A percentile compares a stretch with the other conserved stretches of the same genome.
Conservation (phyloP, 2,113 vertebrate species). For the Ammodytes marinus region DNA sequence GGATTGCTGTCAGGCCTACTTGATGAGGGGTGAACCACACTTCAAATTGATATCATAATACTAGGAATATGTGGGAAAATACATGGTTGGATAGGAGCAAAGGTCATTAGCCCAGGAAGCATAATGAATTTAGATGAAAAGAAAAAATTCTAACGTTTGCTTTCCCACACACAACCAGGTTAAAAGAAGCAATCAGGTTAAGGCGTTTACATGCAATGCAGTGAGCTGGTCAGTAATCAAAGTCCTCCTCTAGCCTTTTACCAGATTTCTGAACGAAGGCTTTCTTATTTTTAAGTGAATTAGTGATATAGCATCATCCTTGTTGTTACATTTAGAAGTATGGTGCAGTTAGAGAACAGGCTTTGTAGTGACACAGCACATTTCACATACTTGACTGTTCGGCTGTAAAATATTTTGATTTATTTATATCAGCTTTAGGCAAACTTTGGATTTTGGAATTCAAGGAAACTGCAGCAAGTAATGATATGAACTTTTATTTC, state of each 20-base stretch:
- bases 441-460: background rate
- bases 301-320: conserved; percentile 5
- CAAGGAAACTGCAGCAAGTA: background rate
- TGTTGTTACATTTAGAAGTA: conserved; percentile 35
- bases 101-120: background rate
- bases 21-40: conserved; percentile 6
- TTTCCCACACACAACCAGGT: background rate
- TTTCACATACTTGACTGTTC: conserved; percentile 19
- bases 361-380: conserved; percentile 19
- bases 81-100: background rate
- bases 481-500: background rate
- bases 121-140: conserved; percentile 1
- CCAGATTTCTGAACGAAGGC: background rate
- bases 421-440: conserved; percentile 7
- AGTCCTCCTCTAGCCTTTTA: background rate
- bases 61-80: conserved; percentile 8
- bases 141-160: background rate
- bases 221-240: conserved; percentile 8
- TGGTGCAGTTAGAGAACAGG: conserved; percentile 24
- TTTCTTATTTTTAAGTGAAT: conserved; percentile 19
- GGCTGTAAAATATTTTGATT: background rate
- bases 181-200: conserved; percentile 1
- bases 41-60: background rate
- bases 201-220: background rate
- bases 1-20: conserved; percentile 1